Evolutionary conservation across 23 tunicate genomes (phyloP).

Genomic region (Phallusia fumigata): DNA sequence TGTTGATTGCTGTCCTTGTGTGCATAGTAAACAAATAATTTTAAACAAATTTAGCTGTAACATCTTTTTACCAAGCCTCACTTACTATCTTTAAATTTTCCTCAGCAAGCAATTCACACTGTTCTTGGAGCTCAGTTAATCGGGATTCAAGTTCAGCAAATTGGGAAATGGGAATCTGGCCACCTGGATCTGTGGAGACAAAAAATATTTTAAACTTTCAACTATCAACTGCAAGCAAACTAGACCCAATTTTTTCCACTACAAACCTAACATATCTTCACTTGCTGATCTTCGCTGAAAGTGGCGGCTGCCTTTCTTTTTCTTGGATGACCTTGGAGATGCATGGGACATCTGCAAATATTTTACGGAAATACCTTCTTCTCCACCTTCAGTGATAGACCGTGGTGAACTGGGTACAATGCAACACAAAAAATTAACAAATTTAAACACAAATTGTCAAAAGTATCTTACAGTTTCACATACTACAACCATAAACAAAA

Average conservation of each 20-base stretch:
- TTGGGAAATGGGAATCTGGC: not conserved
- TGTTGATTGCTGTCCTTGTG: not conserved
- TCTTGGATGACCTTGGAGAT: slow-evolving; percentile 17
- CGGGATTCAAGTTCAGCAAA: slow-evolving; percentile 35
- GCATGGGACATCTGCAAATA: slow-evolving; percentile 61
- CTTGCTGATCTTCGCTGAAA: not conserved
- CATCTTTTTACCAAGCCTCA: not conserved
- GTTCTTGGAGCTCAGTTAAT: slow-evolving; percentile 25
- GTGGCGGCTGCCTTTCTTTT: not conserved
- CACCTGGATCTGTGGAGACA: not conserved
- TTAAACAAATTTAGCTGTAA: no score
- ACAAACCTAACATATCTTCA: not conserved
- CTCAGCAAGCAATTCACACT: slow-evolving; percentile 58
- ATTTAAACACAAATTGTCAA: no score
- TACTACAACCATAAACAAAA: no score
- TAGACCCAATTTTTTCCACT: no score
- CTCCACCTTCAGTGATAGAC: slow-evolving; percentile 26
- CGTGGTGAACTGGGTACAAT: slow-evolving; percentile 16
- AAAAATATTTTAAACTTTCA: no score
- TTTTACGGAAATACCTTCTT: slow-evolving; percentile 41
- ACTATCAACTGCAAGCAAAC: no score
- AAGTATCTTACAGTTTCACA: no score
- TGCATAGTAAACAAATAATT: not conserved
- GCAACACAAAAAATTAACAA: no score
- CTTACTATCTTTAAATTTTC: slow-evolving; percentile 64